Evolutionary conservation across 1,140 invertebrate species (phyloP), one percentile per base, ranked within the genome.

Genomic region (Idris sp.): DNA sequence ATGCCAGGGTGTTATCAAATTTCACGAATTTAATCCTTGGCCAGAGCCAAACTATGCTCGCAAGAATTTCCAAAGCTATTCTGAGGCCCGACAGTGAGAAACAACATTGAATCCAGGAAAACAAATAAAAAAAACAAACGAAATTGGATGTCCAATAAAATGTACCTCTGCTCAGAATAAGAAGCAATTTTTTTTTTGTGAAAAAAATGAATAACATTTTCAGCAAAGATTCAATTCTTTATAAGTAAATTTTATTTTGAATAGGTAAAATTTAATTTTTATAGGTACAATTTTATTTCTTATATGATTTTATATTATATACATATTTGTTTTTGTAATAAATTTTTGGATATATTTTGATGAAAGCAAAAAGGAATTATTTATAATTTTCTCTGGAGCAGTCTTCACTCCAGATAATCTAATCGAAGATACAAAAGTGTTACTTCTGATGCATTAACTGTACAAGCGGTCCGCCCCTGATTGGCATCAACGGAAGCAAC

Each of bases 401-500:
- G 31, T 31, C 14, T 36, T 51, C 1, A 9, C 10, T 15, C 19
- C 10, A 10, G 53, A 31, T 67, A 41, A 69, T 69, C 65, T 59
- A 59, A 59, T 61, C 53, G 19, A 22, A 19, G 25, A 15, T 51
- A 54, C 15, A 54, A 31, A 71, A 71, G 56, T 61, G 67, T 46
- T 71, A 33, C 46, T 54, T 41, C 36, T n/a, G 48, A 56, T 54
- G 38, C 46, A 69, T 69, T 54, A 72, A 49, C 56, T 68, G 61
- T 77, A 68, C 35, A 36, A 58, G 58, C 59, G 38, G 36, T 62
- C 54, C 54, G 54, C 74, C 56, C 62, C 44, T 68, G 62, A 74
- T 74, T 74, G 59, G 61, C 68, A 75, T 67, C 58, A 48, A 64
- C 62, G 75, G 58, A 69, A 73, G 43, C 51, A 31, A 33, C 58